Evolutionary conservation across 1,140 invertebrate genomes (phyloP).

Genomic region (Brachionus plicatilis): DNA sequence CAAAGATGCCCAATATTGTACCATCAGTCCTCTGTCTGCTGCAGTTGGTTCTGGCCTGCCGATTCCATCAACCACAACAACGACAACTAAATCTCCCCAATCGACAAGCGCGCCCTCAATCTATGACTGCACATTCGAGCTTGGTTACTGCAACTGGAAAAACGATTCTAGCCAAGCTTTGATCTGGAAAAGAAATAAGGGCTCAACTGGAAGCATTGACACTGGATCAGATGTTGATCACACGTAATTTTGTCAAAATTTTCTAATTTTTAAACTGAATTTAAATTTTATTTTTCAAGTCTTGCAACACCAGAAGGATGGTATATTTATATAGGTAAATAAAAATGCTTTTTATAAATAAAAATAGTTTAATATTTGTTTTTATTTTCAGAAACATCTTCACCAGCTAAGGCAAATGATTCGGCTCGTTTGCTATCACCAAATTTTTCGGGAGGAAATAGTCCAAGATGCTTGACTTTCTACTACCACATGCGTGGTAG

Average conservation of each 20-base stretch:
- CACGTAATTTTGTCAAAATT: not conserved
- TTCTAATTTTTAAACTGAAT: not conserved
- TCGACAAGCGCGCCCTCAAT: slow-evolving; percentile 42
- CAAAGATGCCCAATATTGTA: slow-evolving; percentile 18
- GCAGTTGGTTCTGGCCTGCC: not conserved
- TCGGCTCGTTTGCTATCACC: slow-evolving; percentile 24
- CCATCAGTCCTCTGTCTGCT: not conserved
- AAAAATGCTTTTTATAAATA: not conserved
- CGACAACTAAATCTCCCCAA: not conserved
- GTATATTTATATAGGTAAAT: slow-evolving; percentile 35
- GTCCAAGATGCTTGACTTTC: slow-evolving; percentile 43
- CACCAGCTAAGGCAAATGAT: not conserved
- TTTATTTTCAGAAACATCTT: not conserved
- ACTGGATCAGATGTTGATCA: slow-evolving; percentile 27
- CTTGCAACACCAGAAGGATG: not conserved
- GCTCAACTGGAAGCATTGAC: not conserved
- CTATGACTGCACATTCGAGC: slow-evolving; percentile 51
- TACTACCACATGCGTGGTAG: slow-evolving; percentile 46
- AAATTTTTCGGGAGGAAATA: not conserved
- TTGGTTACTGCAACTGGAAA: slow-evolving; percentile 46
- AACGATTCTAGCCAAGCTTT: slow-evolving; percentile 45
- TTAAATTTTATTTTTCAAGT: not conserved
- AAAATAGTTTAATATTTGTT: not conserved
- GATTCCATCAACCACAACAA: not conserved
- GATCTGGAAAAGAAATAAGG: slow-evolving; percentile 5